These are phyloP conservation scores for Pterocles orientalis DNA, from an alignment of 2,113 vertebrate species.

Conservation along the genomic window DNA sequence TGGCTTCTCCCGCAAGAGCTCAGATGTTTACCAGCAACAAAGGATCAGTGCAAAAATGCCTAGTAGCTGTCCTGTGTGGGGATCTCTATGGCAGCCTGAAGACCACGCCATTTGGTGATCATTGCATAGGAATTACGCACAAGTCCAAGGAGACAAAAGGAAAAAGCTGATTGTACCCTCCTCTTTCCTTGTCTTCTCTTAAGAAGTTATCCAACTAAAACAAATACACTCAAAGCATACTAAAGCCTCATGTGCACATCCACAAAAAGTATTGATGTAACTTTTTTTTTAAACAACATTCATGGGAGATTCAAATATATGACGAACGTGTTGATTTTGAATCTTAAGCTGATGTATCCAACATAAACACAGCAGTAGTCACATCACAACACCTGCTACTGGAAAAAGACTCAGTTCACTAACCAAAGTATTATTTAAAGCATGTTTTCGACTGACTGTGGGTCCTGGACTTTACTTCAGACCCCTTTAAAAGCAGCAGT, in stretches of 20 bases:
- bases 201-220: not conserved
- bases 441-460: not conserved
- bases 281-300: not conserved
- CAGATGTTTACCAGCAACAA: not conserved
- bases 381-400: not conserved
- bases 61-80: not conserved
- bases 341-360: not conserved
- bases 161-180: not conserved
- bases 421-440: not conserved
- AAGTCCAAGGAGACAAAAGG: not conserved
- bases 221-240: not conserved
- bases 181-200: not conserved
- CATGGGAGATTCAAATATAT: not conserved
- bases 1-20: not conserved
- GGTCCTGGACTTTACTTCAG: not conserved
- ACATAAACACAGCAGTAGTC: not conserved
- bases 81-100: not conserved
- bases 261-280: not conserved
- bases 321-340: not conserved
- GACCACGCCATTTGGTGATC: not conserved
- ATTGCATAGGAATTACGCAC: not conserved
- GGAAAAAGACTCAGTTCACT: not conserved
- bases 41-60: not conserved
- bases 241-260: not conserved
- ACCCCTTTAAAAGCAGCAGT: not conserved